Evolutionary conservation across 2,888 invertebrate genomes (phyloP), one percentile per base, ranked within the genome.

Genomic region (Spodoptera picta): DNA sequence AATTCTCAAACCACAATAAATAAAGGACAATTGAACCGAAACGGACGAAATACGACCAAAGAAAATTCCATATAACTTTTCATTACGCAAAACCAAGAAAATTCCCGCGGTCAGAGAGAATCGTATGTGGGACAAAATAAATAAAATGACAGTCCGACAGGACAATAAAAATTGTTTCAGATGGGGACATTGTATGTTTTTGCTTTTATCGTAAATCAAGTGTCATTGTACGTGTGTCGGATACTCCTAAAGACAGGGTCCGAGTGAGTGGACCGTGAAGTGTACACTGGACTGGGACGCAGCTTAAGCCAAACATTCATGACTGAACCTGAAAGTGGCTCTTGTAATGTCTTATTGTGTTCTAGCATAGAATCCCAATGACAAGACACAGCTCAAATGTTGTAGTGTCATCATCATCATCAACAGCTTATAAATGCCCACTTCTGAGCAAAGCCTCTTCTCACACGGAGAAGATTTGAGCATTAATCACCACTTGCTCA

Each of bases 131-230:
- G 36, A 36, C 36, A 66, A 72, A 72, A 53, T 48, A 46, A 54
- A 4, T 50, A 50, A 72, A 65, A 65, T 27, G n/a, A 65, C 51
- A 73, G 58, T 57, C 14, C 42, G n/a, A 60, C 45, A n/a, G 43
- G 41, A 24, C 14, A 47, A 48, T 73, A 44, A 45, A 67, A 73
- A 73, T 51, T 46, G 50, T 48, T 48, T 60, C 74, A 68, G 59
- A 52, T 73, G 73, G 51, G 69, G 43, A 42, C 4, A 50, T 42
- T n/a, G 42, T 52, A 9, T 36, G 36, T 36, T 36, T 36, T 36
- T 9, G 36, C 36, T 36, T 36, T 36, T 36, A 36, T 36, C 36
- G 36, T 36, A 36, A 36, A 36, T 36, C 36, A 36, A 36, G 36
- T 36, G 36, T 36, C 36, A 36, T 36, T 36, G 36, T 36, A 9